Evolutionary conservation across 2,888 invertebrate genomes (phyloP), one percentile per base, ranked within the genome.

Genomic region (Reticulitermes lucifugus): DNA sequence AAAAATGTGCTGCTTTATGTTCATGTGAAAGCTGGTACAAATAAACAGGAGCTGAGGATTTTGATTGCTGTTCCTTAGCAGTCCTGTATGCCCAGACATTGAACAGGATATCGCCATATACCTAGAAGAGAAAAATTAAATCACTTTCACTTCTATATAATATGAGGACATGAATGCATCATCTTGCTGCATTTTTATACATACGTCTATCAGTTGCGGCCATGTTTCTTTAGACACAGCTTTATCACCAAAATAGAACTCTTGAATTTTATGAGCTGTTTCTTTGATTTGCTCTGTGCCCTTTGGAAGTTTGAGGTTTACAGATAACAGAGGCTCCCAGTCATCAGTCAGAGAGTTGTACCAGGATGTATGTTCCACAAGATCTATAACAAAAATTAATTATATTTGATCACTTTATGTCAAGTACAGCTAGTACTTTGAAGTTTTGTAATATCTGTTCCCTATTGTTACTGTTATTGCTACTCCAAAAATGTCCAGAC

Each of bases 221-320:
- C 93, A 89, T 0, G 88, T 87, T 6, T 93, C 91, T 10, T 89
- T 86, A 14, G 89, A 89, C 5, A 91, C 85, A 0, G 89, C 87
- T 18, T 91, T 89, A 0, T 90, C 90, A 83, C 91, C 90, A 80
- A 93, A 91, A 89, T 94, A 94, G 83, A 91, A 90, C 6, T 89
- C 88, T 79, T 90, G 90, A 14, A 93, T 89, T 87, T 89, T 89
- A 2, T 89, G 88, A 2, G 92, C 92, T 55, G 91, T 89, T 41
- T 90, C 89, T 29, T 83, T 89, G 6, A 90, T 87, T 59, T 46
- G 35, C 25, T 25, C 25, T 29, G 71, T 51, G 21, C 41, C 25
- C n/a, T 25, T 43, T 41, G 43, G 14, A n/a, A 46, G 25, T 29
- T 41, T 73, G 79, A 91, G 85, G 46, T 90, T 88, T 81, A 91